Evolutionary conservation across 2,888 invertebrate species (phyloP).

Genomic region (Chymomyza fuscimana): DNA sequence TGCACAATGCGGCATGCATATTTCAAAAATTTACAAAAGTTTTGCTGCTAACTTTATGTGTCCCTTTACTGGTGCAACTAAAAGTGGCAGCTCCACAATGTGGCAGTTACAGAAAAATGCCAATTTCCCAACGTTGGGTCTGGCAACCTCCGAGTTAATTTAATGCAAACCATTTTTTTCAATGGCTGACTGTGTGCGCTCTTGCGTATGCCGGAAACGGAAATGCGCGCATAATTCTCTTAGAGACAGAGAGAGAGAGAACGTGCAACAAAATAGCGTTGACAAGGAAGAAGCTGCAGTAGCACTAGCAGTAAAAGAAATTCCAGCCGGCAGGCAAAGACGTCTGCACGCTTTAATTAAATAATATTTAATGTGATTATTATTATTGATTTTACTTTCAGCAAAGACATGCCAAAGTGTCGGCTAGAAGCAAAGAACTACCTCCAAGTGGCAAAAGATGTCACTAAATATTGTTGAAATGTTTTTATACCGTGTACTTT

Average conservation of each 20-base stretch:
- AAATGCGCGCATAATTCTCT: slow-evolving; percentile 65
- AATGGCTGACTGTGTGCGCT: slow-evolving; percentile 23
- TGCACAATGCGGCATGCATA: not conserved
- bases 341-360: slow-evolving; percentile 54
- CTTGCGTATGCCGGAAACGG: slow-evolving; percentile 60
- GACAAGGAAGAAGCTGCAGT: not conserved
- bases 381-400: slow-evolving; percentile 24
- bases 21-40: not conserved
- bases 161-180: not conserved
- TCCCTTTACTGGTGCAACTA: not conserved
- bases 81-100: not conserved
- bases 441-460: not conserved
- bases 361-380: slow-evolving; percentile 54
- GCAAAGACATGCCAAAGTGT: slow-evolving; percentile 60
- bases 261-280: slow-evolving; percentile 37
- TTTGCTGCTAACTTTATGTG: not conserved
- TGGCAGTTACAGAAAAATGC: not conserved
- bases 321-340: not conserved
- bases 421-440: no score
- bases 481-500: slow-evolving; percentile 34
- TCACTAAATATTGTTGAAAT: slow-evolving; percentile 55
- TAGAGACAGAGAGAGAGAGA: slow-evolving; percentile 35
- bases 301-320: not conserved
- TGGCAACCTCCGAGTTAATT: not conserved
- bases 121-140: not conserved